Percentiles rank a stretch among this genome's conserved stretches.
Evolutionary conservation across 1,140 invertebrate species (phyloP).

Genomic region (Atta colombica): DNA sequence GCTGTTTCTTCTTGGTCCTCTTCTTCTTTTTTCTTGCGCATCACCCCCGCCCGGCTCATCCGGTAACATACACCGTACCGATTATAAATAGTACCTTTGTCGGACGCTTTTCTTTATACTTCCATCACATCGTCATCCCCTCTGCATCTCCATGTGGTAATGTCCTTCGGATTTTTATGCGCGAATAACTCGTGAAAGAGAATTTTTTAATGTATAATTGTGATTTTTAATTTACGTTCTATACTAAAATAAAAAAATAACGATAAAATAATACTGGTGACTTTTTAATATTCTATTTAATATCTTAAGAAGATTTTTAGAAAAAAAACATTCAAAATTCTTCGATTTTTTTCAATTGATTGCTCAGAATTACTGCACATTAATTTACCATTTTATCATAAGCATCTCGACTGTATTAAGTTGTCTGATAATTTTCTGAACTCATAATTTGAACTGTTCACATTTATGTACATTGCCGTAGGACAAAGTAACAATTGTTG

Average conservation of each 20-base stretch:
- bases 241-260: background rate
- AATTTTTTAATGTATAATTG: conserved; percentile 6
- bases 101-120: conserved; percentile 79
- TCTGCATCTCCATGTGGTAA: conserved; percentile 39
- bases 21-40: conserved; percentile 46
- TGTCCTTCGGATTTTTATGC: conserved; percentile 31
- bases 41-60: conserved; percentile 69
- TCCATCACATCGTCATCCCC: conserved; percentile 69
- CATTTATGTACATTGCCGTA: background rate
- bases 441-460: conserved; percentile 23
- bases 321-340: background rate
- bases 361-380: background rate
- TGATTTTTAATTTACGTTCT: background rate
- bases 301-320: background rate
- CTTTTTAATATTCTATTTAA: background rate
- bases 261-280: background rate
- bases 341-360: conserved; percentile 4
- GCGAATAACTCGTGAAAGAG: conserved; percentile 29
- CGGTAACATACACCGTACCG: conserved; percentile 69
- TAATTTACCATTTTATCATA: background rate
- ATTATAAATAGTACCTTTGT: conserved; percentile 86
- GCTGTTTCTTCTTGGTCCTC: conserved; percentile 61
- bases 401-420: conserved; percentile 4
- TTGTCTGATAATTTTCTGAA: conserved; percentile 25
- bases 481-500: conserved; percentile 19